Conservation (phyloP, 2,113 vertebrate genomes). For the Ptychochromis oligacanthus region DNA sequence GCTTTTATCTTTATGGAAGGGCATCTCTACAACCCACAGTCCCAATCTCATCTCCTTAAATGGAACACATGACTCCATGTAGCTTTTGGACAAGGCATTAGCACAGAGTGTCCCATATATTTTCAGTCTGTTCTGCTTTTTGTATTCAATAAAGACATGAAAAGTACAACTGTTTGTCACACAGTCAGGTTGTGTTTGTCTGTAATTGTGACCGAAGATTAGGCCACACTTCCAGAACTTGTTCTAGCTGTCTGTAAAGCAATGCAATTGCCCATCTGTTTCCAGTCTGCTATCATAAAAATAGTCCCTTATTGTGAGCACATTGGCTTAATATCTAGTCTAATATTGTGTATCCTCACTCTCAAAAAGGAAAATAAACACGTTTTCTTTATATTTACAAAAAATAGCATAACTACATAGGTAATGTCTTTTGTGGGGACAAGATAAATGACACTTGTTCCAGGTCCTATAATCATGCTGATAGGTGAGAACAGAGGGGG, state of each 20-base stretch:
- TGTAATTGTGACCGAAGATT: background rate
- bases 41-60: background rate
- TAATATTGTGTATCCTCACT: background rate
- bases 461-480: slow-evolving; percentile 9
- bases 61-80: background rate
- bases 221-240: background rate
- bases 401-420: slow-evolving; percentile 1
- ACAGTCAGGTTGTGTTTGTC: background rate
- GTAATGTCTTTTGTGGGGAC: slow-evolving; percentile 25
- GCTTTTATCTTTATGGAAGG: too few species aligned
- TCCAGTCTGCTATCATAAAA: background rate
- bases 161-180: background rate
- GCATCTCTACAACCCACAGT: background rate
- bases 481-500: slow-evolving; percentile 52
- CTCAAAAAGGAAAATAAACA: background rate
- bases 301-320: background rate
- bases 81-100: background rate
- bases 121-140: background rate
- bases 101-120: background rate
- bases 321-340: background rate
- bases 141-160: background rate
- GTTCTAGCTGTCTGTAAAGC: background rate
- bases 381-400: background rate
- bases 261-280: background rate
- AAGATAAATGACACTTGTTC: slow-evolving; percentile 42